Conservation (phyloP, 2,888 invertebrate genomes). For the Alviniconcha strummeri region DNA sequence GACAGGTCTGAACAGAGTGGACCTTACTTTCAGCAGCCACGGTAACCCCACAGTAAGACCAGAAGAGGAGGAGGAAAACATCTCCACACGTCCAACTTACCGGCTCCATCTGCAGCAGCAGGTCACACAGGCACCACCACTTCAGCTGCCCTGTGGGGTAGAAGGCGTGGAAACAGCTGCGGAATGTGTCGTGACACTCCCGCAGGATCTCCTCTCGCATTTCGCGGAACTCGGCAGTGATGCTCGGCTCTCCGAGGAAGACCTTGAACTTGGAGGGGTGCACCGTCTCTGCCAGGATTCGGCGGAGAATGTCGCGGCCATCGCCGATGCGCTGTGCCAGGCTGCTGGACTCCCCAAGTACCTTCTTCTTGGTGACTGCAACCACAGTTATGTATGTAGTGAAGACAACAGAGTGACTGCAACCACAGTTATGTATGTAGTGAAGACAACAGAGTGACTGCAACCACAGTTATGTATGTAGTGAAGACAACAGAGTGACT, state of each 20-base stretch:
- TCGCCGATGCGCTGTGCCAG: conserved; percentile 91
- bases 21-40: no score
- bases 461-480: background rate
- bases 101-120: conserved; percentile 65
- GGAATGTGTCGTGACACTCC: conserved; percentile 93
- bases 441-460: no score
- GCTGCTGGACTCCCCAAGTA: conserved; percentile 81
- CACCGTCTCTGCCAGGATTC: conserved; percentile 84
- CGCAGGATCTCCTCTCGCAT: conserved; percentile 81
- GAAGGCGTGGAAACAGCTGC: conserved; percentile 95
- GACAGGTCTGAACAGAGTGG: no score
- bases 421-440: background rate
- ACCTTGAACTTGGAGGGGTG: conserved; percentile 50
- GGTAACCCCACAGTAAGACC: no score
- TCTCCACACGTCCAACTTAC: conserved; percentile 49
- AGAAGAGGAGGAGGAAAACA: no score
- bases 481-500: no score
- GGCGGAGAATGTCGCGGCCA: conserved; percentile 86
- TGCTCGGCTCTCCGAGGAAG: conserved; percentile 51
- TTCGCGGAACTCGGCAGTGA: conserved; percentile 48
- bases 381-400: background rate
- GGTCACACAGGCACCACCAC: conserved; percentile 92
- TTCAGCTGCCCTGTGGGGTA: conserved; percentile 94
- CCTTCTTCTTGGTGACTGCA: conserved; percentile 56
- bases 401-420: conserved; percentile 36